Base-by-base conservation (phyloP, 2,113 vertebrate genomes). In the Notarius quadriscutis region DNA sequence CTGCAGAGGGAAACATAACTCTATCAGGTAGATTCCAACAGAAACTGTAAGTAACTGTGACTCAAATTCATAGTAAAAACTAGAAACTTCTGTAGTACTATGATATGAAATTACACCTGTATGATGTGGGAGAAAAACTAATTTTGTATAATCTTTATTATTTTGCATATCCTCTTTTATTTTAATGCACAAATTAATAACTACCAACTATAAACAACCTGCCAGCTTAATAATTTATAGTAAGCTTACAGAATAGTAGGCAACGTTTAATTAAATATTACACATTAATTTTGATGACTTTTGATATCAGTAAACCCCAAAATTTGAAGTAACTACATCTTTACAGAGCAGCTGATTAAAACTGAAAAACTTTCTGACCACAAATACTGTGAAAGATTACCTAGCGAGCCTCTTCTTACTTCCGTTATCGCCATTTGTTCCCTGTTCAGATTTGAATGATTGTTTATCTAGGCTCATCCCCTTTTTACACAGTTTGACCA, bases 1-100 rank as follows among this genome's bases (percentile, higher is more conserved):
- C 83, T 50, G 63, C 34, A 80, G 83, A 67, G 82, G 87, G 87
- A 60, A 57, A 80, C 51, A 50, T 25, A 55, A 53, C 27, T 11
- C 27, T 15, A 58, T 67, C 58, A 10, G n/a, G 12, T 7, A 20
- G 34, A 4, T 17, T 53, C 27, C 1, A 4, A 75, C 22, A 41
- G 17, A 74, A 74, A 18, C 48, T 71, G 71, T 34, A 75, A 60
- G 57, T 60, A 71, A 18, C 50, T 57, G 1, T 6, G 15, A 0
- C 18, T 15, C 51, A 78, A 78, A 17, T 53, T 72, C 30, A 72
- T 7, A 41, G 27, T 17, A 71, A 18, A 72, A 72, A 41, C 30
- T 41, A 8, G 5, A 5, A 75, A 51, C 72, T 0, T 25, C 20
- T 77, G 10, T 14, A 25, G 48, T 25, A 51, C 48, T 77, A 1